Percentiles rank a stretch among this genome's conserved stretches.
Conservation (phyloP, 2,888 invertebrate species). For the Coronaproctus castanopsis region DNA sequence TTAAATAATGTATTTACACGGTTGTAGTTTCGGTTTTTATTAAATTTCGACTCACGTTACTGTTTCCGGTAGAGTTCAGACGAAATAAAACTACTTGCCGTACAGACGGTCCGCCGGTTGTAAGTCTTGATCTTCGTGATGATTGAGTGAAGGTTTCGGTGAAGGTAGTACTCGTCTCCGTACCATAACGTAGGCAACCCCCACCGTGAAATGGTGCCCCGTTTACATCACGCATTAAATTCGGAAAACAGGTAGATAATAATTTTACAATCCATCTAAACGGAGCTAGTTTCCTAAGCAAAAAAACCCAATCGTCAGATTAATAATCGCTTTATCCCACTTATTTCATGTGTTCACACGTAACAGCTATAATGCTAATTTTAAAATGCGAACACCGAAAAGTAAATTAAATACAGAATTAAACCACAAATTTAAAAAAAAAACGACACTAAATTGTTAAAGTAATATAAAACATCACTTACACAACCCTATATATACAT, state of each 20-base stretch:
- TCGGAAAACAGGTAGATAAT: conserved; percentile 10
- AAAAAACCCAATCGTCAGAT: background rate
- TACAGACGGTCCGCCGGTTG: conserved; percentile 7
- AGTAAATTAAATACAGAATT: background rate
- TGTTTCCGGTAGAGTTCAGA: conserved; percentile 4
- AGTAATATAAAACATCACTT: too few relatives aligned
- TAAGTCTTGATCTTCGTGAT: conserved; percentile 6
- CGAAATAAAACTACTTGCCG: conserved; percentile 9
- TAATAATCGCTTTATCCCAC: background rate
- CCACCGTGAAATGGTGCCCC: background rate
- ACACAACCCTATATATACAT: too few relatives aligned
- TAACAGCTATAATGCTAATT: background rate
- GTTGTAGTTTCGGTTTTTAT: background rate
- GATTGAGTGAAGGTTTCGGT: conserved; percentile 11
- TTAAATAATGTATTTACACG: background rate
- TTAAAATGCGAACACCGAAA: background rate
- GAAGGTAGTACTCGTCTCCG: conserved; percentile 8
- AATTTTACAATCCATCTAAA: conserved; percentile 9
- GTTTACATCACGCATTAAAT: background rate
- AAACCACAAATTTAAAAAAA: too few relatives aligned
- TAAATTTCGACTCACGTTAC: background rate
- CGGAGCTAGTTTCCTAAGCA: conserved; percentile 7
- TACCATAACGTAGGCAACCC: conserved; percentile 8
- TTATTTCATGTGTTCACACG: background rate
- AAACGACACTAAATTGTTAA: too few relatives aligned